Percentiles rank a stretch among this genome's conserved stretches.
Evolutionary conservation across 2,888 invertebrate species (phyloP).

Genomic region (Argyresthia albistria): DNA sequence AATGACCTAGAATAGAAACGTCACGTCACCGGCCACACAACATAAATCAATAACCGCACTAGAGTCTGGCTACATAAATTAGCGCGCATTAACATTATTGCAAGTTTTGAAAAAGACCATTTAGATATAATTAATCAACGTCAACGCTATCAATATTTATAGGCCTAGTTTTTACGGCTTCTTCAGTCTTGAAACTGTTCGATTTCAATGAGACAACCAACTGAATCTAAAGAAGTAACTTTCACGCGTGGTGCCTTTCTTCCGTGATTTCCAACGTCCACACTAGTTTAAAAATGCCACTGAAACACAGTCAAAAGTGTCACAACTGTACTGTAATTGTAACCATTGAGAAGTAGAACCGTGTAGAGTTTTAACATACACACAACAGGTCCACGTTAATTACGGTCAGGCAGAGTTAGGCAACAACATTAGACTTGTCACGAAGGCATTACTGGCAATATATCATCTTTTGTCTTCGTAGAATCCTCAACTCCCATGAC

Average conservation of each 20-base stretch:
- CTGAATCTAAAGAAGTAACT: too few species aligned
- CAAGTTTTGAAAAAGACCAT: too few species aligned
- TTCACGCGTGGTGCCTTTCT: too few species aligned
- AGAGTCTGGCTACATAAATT: too few species aligned
- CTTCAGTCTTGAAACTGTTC: too few species aligned
- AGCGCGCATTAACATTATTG: too few species aligned
- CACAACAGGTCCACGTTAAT: neutral
- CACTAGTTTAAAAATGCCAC: too few species aligned
- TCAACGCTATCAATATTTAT: too few species aligned
- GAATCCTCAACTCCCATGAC: neutral
- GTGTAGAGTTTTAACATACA: neutral
- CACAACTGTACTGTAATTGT: neutral
- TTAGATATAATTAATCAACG: too few species aligned
- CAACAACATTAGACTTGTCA: neutral
- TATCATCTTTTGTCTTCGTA: constrained; percentile 5
- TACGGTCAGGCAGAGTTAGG: neutral
- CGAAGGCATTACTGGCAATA: constrained; percentile 4
- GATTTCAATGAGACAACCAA: too few species aligned
- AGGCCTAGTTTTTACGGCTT: too few species aligned
- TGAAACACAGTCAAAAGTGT: neutral
- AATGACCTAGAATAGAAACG: constrained; percentile 54
- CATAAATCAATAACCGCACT: constrained; percentile 25
- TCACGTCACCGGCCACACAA: constrained; percentile 25
- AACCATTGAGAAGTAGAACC: neutral
- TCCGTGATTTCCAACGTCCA: too few species aligned